These are phyloP conservation scores for Iselma pallidipennis DNA, from an alignment of 2,888 invertebrate species.

Conservation along the genomic window DNA sequence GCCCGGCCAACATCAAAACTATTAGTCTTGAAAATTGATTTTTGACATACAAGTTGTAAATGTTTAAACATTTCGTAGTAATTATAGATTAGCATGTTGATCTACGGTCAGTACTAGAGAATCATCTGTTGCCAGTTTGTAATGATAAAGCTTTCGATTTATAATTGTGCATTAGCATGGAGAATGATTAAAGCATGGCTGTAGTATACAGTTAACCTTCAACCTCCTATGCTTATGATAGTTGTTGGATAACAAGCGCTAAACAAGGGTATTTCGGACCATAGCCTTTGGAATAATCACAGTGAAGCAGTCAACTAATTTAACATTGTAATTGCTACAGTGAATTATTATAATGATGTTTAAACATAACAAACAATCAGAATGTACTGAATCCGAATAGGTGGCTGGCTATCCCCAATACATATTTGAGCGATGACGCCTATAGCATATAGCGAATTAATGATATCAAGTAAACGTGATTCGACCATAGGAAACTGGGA, in stretches of 20 bases:
- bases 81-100: too few relatives aligned
- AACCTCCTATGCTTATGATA: slow-evolving; percentile 16
- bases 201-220: slow-evolving; percentile 15
- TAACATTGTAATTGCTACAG: slow-evolving; percentile 25
- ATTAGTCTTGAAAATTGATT: too few relatives aligned
- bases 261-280: slow-evolving; percentile 21
- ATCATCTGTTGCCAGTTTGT: too few relatives aligned
- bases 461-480: slow-evolving; percentile 35
- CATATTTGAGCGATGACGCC: slow-evolving; percentile 30
- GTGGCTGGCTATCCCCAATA: slow-evolving; percentile 25
- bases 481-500: slow-evolving; percentile 24
- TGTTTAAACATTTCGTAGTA: too few relatives aligned
- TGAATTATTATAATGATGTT: slow-evolving; percentile 29
- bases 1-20: too few relatives aligned
- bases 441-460: slow-evolving; percentile 31
- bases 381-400: background rate
- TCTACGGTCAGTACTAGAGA: too few relatives aligned
- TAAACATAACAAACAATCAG: slow-evolving; percentile 21
- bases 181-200: too few relatives aligned
- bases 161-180: too few relatives aligned
- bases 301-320: slow-evolving; percentile 26
- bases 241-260: slow-evolving; percentile 20
- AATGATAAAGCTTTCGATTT: too few relatives aligned
- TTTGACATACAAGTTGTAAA: too few relatives aligned
- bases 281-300: slow-evolving; percentile 22